phyloP scores from a whole-genome alignment of 2,113 vertebrate genomes.

The Raja brachyura region DNA sequence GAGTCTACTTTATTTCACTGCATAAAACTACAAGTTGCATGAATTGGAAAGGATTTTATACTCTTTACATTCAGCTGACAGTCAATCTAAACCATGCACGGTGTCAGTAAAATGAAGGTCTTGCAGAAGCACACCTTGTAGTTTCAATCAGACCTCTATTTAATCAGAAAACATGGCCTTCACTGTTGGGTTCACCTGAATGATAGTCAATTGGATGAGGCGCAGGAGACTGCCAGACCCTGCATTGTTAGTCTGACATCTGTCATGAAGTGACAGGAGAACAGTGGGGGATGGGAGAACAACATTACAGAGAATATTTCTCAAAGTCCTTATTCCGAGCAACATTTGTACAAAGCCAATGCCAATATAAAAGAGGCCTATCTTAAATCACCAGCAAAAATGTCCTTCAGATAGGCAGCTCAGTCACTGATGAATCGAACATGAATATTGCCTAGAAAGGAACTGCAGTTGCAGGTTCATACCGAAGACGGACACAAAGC shows the following conservation, averaged over 20 bases:
- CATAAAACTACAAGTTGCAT: background rate
- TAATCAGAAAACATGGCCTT: background rate
- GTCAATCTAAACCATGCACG: background rate
- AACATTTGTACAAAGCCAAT: background rate
- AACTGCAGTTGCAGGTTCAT: too few relatives aligned
- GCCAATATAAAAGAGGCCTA: background rate
- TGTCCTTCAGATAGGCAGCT: background rate
- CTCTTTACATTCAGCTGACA: background rate
- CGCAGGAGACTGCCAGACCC: background rate
- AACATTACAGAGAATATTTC: background rate
- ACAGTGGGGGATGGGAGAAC: too few relatives aligned
- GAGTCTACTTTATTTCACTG: background rate
- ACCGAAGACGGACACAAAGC: too few relatives aligned
- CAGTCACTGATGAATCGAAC: background rate
- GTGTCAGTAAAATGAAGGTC: background rate
- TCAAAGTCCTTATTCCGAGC: background rate
- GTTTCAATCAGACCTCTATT: background rate
- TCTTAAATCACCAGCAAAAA: background rate
- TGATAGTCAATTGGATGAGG: background rate
- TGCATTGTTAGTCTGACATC: background rate
- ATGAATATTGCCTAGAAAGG: background rate
- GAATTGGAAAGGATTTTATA: background rate
- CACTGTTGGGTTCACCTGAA: background rate
- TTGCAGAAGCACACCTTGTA: background rate
- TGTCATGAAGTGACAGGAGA: background rate